Evolutionary conservation across 92 coral and sea anemone species (phyloP).

Genomic region (Muricea muricata): DNA sequence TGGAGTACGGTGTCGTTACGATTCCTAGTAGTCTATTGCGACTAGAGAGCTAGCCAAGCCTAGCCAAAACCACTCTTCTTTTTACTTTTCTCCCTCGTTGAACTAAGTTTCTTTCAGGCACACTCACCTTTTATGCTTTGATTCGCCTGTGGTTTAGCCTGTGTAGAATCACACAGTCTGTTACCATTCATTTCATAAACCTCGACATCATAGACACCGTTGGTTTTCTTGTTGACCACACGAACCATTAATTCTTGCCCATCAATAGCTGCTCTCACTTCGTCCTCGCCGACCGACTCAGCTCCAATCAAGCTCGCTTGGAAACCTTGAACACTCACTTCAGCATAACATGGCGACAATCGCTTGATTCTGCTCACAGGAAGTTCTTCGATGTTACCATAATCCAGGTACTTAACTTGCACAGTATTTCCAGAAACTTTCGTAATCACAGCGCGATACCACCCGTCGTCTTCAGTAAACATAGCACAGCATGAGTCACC

Average conservation of each 20-base stretch:
- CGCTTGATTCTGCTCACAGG: slow-evolving; percentile 40
- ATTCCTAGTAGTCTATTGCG: too few relatives aligned
- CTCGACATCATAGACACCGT: not conserved
- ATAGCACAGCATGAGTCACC: slow-evolving; percentile 77
- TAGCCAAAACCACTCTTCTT: too few relatives aligned
- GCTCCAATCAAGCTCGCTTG: slow-evolving; percentile 24
- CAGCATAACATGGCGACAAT: not conserved
- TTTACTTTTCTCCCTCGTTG: too few relatives aligned
- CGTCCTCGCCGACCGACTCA: slow-evolving; percentile 2
- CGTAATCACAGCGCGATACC: slow-evolving; percentile 88
- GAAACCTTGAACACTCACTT: not conserved
- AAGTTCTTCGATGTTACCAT: slow-evolving; percentile 87
- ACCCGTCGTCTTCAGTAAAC: slow-evolving; percentile 83
- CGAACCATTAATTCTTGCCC: not conserved
- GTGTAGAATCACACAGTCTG: not conserved
- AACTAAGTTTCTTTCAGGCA: not conserved
- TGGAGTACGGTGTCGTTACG: too few relatives aligned
- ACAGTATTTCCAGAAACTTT: slow-evolving; percentile 57
- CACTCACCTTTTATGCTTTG: not conserved
- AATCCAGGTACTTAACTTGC: slow-evolving; percentile 77
- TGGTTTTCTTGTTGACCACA: not conserved
- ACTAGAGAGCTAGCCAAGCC: too few relatives aligned
- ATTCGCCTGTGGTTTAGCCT: not conserved
- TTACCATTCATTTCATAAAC: not conserved
- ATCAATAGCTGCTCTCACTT: not conserved